Conservation (phyloP, 2,113 vertebrate genomes). For the Amblyopsis rosae region DNA sequence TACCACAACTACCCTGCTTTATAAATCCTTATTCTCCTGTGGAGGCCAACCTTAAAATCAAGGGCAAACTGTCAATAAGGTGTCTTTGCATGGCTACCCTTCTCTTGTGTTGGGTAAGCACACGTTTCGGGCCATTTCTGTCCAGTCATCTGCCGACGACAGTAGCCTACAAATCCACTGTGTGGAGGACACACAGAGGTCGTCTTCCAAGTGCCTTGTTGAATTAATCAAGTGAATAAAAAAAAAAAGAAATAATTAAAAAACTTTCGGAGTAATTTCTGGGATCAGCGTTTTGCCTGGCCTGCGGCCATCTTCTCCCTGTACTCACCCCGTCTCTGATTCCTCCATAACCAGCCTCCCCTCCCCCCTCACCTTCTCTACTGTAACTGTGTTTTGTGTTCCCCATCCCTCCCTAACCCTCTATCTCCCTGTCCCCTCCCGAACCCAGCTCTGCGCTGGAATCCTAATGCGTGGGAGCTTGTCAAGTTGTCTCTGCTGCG, state of each 20-base stretch:
- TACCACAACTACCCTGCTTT: background rate
- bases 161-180: constrained; percentile 34
- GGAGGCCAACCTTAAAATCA: constrained; percentile 41
- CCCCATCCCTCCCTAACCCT: constrained; percentile 34
- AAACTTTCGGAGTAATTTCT: constrained; percentile 53
- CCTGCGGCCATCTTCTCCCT: constrained; percentile 12
- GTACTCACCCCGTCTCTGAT: background rate
- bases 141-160: constrained; percentile 32
- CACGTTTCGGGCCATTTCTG: constrained; percentile 31
- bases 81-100: constrained; percentile 40
- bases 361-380: constrained; percentile 18
- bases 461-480: constrained; percentile 77
- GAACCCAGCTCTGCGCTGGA: constrained; percentile 57
- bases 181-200: constrained; percentile 59
- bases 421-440: constrained; percentile 11
- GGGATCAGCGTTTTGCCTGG: constrained; percentile 61
- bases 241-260: constrained; percentile 3
- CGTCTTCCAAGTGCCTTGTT: constrained; percentile 57
- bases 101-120: constrained; percentile 10
- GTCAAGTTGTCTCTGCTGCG: constrained; percentile 74
- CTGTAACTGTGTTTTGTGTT: constrained; percentile 35
- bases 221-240: constrained; percentile 65
- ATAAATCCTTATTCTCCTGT: constrained; percentile 28
- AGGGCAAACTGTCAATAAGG: constrained; percentile 60
- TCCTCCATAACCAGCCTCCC: constrained; percentile 33